Percentiles rank a stretch among this genome's conserved stretches.
These are phyloP conservation scores for Andricus quercusramuli DNA, from an alignment of 2,888 invertebrate genomes.

Conservation along the genomic window DNA sequence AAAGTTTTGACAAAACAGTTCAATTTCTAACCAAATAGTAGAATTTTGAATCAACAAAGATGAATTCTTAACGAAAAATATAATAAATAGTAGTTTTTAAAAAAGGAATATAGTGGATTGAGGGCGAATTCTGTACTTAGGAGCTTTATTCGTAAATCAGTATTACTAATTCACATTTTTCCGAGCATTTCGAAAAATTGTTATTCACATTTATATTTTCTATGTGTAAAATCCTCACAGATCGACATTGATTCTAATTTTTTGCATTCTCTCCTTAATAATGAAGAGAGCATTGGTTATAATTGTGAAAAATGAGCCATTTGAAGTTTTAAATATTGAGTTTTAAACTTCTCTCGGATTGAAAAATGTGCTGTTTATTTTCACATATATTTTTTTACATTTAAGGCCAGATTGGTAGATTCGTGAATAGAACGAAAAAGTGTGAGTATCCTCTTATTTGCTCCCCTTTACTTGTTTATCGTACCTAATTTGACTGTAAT, in stretches of 20 bases:
- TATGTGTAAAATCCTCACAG: not conserved
- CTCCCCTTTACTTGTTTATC: slow-evolving; percentile 3
- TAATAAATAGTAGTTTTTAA: too few relatives aligned
- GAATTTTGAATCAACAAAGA: too few relatives aligned
- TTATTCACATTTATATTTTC: too few relatives aligned
- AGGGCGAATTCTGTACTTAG: too few relatives aligned
- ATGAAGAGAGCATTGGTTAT: not conserved
- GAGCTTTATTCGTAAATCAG: too few relatives aligned
- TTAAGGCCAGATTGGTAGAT: not conserved
- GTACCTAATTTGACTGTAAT: slow-evolving; percentile 64
- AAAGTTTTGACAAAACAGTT: too few relatives aligned
- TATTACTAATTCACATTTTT: too few relatives aligned
- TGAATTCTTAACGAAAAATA: too few relatives aligned
- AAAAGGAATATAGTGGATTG: too few relatives aligned
- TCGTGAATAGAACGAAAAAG: not conserved
- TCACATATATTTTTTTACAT: not conserved
- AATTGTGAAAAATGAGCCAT: too few relatives aligned
- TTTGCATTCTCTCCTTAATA: not conserved
- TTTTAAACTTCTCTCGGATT: not conserved
- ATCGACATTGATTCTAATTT: not conserved
- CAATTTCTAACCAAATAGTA: too few relatives aligned
- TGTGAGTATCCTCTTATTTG: not conserved
- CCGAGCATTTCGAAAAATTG: too few relatives aligned
- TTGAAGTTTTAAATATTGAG: not conserved
- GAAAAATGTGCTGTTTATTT: not conserved